Conservation (phyloP, 2,888 invertebrate species). For the Steinernema scapterisci region DNA sequence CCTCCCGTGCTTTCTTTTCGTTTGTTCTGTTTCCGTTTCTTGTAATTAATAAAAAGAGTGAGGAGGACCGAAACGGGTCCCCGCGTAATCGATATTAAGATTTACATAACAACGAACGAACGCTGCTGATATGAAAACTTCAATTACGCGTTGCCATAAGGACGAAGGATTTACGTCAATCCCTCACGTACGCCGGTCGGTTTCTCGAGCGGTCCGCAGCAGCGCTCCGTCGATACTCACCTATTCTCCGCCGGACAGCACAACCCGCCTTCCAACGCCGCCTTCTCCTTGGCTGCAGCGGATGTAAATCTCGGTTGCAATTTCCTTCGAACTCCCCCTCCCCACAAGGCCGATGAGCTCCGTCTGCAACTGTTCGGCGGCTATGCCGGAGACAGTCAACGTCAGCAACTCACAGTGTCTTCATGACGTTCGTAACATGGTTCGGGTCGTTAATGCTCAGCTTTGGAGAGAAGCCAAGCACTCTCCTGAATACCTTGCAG, state of each 20-base stretch:
- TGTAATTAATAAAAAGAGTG: no score
- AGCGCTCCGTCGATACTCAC: constrained; percentile 20
- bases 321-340: no score
- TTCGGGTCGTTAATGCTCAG: background rate
- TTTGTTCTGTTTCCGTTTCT: background rate
- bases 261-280: background rate
- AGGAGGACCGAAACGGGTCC: background rate
- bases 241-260: background rate
- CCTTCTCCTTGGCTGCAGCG: background rate
- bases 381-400: background rate
- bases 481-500: constrained; percentile 22
- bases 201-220: background rate
- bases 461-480: constrained; percentile 21
- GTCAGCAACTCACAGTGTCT: background rate
- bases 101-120: background rate
- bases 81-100: background rate
- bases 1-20: background rate
- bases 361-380: background rate
- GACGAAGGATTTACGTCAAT: background rate
- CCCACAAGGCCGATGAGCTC: background rate
- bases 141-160: background rate
- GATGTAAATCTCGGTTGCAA: no score
- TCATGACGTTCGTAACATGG: constrained; percentile 4
- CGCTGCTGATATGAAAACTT: background rate
- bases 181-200: background rate